phyloP scores from a whole-genome alignment of 2,113 vertebrate species.

The Bubo bubo region DNA sequence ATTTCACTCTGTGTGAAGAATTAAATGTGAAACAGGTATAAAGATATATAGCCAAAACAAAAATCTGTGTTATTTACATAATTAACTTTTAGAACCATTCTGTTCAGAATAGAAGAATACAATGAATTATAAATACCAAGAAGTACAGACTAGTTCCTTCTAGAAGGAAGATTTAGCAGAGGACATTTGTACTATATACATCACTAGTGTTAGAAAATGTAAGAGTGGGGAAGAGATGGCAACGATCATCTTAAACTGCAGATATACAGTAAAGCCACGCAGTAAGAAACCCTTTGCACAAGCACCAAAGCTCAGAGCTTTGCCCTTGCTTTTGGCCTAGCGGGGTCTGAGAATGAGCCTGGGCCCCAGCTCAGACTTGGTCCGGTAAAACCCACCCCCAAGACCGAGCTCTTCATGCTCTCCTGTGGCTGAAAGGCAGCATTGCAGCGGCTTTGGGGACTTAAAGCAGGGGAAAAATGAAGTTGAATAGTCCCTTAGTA shows the following conservation, averaged over 20 bases:
- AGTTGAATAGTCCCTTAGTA: neutral
- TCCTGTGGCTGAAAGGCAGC: slow-evolving; percentile 9
- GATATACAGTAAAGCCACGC: neutral
- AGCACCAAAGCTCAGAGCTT: neutral
- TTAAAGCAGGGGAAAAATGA: too few relatives aligned
- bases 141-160: neutral
- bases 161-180: neutral
- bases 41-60: neutral
- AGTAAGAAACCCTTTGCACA: neutral
- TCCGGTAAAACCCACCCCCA: neutral
- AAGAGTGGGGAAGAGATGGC: neutral
- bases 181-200: rapidly evolving
- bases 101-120: neutral
- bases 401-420: neutral
- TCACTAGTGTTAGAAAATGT: neutral
- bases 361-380: neutral
- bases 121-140: neutral
- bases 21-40: neutral
- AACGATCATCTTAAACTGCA: rapidly evolving
- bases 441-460: neutral
- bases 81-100: neutral
- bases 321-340: neutral
- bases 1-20: neutral
- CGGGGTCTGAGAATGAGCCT: neutral
- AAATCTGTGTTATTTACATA: neutral